Evolutionary conservation across 2,888 invertebrate species (phyloP).

Genomic region (Lasioglossum figueresi): DNA sequence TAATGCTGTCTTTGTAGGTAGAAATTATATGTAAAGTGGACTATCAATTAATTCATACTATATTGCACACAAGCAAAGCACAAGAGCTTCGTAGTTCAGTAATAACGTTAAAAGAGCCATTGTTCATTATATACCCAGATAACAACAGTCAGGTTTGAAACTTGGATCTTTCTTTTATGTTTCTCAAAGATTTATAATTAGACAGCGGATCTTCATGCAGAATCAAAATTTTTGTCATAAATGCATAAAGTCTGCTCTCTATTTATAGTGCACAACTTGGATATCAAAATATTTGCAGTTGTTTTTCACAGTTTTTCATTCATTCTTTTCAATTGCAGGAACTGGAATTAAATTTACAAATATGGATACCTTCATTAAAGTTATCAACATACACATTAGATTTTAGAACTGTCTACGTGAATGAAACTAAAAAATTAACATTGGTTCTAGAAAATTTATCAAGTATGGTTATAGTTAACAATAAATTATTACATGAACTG

Average conservation of each 20-base stretch:
- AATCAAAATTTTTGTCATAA: too few species aligned
- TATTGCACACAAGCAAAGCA: conserved; percentile 27
- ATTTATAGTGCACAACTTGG: neutral
- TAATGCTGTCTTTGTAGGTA: conserved; percentile 48
- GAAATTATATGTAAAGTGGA: conserved; percentile 56
- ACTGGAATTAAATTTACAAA: conserved; percentile 67
- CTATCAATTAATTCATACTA: conserved; percentile 48
- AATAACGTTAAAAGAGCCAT: conserved; percentile 34
- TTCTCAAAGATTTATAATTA: neutral
- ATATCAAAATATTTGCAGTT: neutral
- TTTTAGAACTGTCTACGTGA: conserved; percentile 72
- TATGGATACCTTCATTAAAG: conserved; percentile 70
- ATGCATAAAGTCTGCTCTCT: too few species aligned
- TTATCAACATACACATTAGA: conserved; percentile 68
- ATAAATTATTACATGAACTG: neutral
- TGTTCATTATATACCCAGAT: conserved; percentile 46
- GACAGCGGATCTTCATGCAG: too few species aligned
- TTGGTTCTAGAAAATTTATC: conserved; percentile 71
- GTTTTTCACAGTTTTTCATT: neutral
- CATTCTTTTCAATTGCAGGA: conserved; percentile 65
- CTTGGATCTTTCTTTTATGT: neutral
- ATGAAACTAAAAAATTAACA: conserved; percentile 66
- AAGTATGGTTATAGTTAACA: conserved; percentile 58
- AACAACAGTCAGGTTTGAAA: conserved; percentile 44
- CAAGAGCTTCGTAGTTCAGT: conserved; percentile 13